Conservation (phyloP, 2,888 invertebrate genomes). For the Caenorhabditis japonica region DNA sequence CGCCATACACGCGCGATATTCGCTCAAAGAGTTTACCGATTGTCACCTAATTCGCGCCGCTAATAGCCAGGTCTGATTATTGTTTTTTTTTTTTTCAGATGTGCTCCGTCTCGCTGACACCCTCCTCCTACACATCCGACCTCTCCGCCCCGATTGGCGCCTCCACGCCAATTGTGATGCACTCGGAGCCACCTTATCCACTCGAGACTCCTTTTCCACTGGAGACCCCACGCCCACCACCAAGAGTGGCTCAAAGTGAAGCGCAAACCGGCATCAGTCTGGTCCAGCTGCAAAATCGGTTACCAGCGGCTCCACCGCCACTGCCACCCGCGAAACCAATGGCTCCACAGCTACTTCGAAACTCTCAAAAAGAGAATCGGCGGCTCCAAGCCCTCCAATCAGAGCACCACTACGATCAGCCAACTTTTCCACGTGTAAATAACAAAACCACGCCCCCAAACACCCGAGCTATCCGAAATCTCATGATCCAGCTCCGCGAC, state of each 20-base stretch:
- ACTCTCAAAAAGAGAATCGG: slow-evolving; percentile 1
- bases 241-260: slow-evolving; percentile 14
- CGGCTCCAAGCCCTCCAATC: neutral
- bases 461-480: neutral
- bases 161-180: slow-evolving; percentile 41
- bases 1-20: too few species aligned
- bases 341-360: neutral
- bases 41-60: too few species aligned
- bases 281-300: neutral
- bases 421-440: too few species aligned
- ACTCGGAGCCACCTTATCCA: neutral
- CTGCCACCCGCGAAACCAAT: neutral
- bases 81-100: slow-evolving; percentile 21
- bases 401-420: slow-evolving; percentile 30
- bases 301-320: neutral
- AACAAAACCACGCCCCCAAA: neutral
- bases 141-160: slow-evolving; percentile 17
- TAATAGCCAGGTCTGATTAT: too few species aligned
- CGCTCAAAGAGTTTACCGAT: too few species aligned
- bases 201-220: neutral
- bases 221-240: slow-evolving; percentile 25
- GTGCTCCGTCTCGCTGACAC: slow-evolving; percentile 18
- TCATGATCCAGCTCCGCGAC: slow-evolving; percentile 39
- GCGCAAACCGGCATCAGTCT: slow-evolving; percentile 44
- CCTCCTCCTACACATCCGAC: slow-evolving; percentile 8